Base-by-base conservation (phyloP, 2,888 invertebrate species). In the Heliconius sara region DNA sequence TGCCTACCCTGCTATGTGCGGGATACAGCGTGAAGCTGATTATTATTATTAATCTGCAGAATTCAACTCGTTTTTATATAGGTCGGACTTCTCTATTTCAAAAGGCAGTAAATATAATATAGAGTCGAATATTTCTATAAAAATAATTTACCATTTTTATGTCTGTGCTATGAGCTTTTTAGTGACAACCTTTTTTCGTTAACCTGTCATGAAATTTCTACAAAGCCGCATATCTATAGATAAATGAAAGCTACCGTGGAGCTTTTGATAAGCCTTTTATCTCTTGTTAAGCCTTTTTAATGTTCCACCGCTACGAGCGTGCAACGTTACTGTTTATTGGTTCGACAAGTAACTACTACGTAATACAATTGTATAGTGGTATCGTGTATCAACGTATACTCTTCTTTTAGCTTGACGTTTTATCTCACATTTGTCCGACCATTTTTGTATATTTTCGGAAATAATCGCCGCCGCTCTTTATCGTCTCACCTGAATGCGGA, bases 261-360 rank as follows among this genome's bases (percentile, higher is more conserved):
- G 60, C 60, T 60, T 27, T 73, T 73, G 73, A 39, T 60, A 73
- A 60, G 73, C 73, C 27, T 27, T 27, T 60, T 73, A 73, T 73
- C 73, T n/a, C 60, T 39, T 39, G 73, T 73, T 57, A 60, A 73
- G 57, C 30, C 60, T 73, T 73, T 60, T 73, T 72, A 71, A 72
- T 60, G 73, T 34, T 73, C 34, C 73, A 34, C 52, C 34, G 57
- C 73, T 70, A 70, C 70, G 16, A 70, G 27, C 13, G 43, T 43
- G 70, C 25, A 0, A 25, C 60, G 34, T n/a, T 60, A 34, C 60
- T 34, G 34, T 68, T n/a, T 39, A 70, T 70, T 25, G 25, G 22
- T 22, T 22, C n/a, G 22, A n/a, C n/a, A 68, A 39, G 1, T 68
- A 39, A 39, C 39, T 68, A 39, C 12, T 68, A n/a, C n/a, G 39